A percentile compares a stretch with the other conserved stretches of the same genome.
Conservation (phyloP, 2,797 vertebrate genomes). For the Gallinago nigripennis region DNA sequence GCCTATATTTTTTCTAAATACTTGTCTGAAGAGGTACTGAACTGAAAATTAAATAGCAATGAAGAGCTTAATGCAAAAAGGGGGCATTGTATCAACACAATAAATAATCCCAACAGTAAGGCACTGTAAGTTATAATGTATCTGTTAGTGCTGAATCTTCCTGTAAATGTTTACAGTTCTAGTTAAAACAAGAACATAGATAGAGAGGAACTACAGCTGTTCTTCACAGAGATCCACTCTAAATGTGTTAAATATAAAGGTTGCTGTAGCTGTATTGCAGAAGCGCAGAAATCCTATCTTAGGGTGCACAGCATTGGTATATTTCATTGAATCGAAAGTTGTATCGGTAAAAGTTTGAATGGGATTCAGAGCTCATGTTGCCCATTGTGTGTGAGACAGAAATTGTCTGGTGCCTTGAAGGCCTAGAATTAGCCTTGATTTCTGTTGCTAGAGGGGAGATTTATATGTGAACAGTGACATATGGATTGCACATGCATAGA, state of each 20-base stretch:
- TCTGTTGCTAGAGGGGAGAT: background rate
- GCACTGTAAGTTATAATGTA: background rate
- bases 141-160: background rate
- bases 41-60: background rate
- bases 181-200: background rate
- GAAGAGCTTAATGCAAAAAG: background rate
- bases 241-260: background rate
- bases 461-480: background rate
- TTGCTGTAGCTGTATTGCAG: background rate
- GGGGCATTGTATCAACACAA: background rate
- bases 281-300: background rate
- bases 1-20: background rate
- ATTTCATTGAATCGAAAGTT: background rate
- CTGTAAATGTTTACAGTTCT: background rate
- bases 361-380: background rate
- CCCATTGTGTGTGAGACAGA: background rate
- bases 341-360: background rate
- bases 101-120: background rate
- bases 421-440: background rate
- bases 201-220: background rate
- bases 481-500: background rate
- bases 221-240: background rate
- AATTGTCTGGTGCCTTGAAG: background rate
- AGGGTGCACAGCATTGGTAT: background rate
- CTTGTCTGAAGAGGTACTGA: background rate